These are phyloP conservation scores for Pachyseris speciosa DNA, from an alignment of 64 coral and sea anemone species.

Conservation along the genomic window DNA sequence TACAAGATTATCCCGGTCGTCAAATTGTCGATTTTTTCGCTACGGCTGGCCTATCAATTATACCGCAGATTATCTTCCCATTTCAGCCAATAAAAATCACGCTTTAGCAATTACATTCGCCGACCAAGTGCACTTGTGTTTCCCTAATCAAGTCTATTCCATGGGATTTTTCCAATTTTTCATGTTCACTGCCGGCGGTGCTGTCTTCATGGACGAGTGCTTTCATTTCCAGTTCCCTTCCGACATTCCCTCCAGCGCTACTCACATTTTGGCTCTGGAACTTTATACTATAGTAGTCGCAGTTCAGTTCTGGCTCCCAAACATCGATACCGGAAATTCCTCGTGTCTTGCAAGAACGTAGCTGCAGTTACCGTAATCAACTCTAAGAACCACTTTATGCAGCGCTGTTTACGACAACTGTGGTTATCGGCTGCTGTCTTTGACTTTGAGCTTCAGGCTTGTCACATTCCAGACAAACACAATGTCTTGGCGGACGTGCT, in stretches of 20 bases:
- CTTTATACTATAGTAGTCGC: slow-evolving; percentile 21
- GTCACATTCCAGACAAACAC: slow-evolving; percentile 22
- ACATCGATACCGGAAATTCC: neutral
- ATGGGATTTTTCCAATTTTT: neutral
- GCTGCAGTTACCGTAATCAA: slow-evolving; percentile 16
- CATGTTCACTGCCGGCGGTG: neutral
- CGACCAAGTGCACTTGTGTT: neutral
- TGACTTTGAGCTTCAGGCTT: neutral
- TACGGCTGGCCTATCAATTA: slow-evolving; percentile 32
- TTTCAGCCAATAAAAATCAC: neutral
- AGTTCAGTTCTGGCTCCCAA: neutral
- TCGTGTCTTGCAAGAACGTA: slow-evolving; percentile 8
- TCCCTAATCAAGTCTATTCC: neutral
- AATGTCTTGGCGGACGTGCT: neutral
- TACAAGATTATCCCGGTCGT: neutral
- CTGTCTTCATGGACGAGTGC: neutral
- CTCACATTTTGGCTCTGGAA: slow-evolving; percentile 22
- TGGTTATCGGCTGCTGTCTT: neutral
- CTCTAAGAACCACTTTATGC: slow-evolving; percentile 11
- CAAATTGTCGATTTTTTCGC: neutral
- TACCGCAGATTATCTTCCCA: neutral
- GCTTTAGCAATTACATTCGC: neutral
- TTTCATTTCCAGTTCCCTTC: neutral
- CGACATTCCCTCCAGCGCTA: neutral
- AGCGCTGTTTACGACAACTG: slow-evolving; percentile 26